phyloP scores from a whole-genome alignment of 2,888 invertebrate genomes.

The Aelia acuminata region DNA sequence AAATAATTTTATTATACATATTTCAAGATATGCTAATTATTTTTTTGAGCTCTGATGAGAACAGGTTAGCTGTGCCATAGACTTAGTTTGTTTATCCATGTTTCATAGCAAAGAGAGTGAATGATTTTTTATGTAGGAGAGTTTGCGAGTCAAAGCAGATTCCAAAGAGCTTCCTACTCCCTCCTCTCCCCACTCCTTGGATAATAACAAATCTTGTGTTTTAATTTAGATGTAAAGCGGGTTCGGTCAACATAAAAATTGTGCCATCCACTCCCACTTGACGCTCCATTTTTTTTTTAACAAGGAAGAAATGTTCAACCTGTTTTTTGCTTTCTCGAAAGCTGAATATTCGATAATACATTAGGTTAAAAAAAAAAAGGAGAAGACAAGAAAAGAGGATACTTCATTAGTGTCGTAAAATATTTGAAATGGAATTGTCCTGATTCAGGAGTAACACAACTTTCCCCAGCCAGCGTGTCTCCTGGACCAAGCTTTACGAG shows the following conservation, averaged over 20 bases:
- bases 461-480: slow-evolving; percentile 46
- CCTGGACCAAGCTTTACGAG: slow-evolving; percentile 15
- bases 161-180: no score
- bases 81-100: no score
- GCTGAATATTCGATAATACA: background rate
- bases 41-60: no score
- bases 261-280: background rate
- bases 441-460: background rate
- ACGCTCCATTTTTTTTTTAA: background rate
- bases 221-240: background rate
- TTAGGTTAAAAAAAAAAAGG: background rate
- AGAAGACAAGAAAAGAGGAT: background rate
- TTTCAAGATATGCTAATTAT: no score
- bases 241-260: background rate
- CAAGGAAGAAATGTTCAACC: background rate
- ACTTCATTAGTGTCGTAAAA: background rate
- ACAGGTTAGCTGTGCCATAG: no score
- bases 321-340: background rate
- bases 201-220: background rate
- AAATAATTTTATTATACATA: no score
- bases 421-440: background rate
- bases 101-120: no score
- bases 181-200: background rate
- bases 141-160: no score
- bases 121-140: no score